phyloP scores from a whole-genome alignment of 1,140 invertebrate species.

The Leptinotarsa defecta region DNA sequence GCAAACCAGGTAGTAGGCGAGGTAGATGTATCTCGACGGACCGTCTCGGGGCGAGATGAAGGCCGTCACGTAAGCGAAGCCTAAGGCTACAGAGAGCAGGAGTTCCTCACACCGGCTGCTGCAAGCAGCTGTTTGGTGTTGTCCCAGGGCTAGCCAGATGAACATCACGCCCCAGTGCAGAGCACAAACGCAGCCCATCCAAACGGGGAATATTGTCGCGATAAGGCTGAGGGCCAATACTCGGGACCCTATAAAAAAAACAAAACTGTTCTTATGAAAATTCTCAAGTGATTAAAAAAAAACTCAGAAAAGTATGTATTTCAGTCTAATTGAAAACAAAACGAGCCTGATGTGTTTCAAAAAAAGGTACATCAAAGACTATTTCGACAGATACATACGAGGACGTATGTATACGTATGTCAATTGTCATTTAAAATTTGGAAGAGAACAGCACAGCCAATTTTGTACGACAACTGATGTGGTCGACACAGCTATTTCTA shows the following conservation, averaged over 20 bases:
- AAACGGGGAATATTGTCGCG: slow-evolving; percentile 53
- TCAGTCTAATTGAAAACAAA: no score
- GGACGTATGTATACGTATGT: no score
- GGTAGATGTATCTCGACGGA: slow-evolving; percentile 57
- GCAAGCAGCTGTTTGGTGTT: slow-evolving; percentile 55
- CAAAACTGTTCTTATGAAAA: no score
- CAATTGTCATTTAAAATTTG: no score
- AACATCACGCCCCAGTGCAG: slow-evolving; percentile 56
- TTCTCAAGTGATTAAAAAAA: no score
- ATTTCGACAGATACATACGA: no score
- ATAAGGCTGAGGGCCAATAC: slow-evolving; percentile 55
- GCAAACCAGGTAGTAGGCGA: slow-evolving; percentile 59
- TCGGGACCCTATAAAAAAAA: slow-evolving; percentile 49
- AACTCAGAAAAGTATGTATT: no score
- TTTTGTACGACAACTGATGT: no score
- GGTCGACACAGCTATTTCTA: no score
- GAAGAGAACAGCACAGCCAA: no score
- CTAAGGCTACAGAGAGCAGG: slow-evolving; percentile 55
- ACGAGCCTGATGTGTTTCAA: no score
- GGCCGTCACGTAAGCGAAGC: slow-evolving; percentile 57
- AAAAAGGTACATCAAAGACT: no score
- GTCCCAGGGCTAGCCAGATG: slow-evolving; percentile 54
- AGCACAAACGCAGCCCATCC: slow-evolving; percentile 56
- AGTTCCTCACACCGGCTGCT: slow-evolving; percentile 58
- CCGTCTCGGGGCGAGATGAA: slow-evolving; percentile 60